Evolutionary conservation across 2,797 vertebrate species (phyloP), one percentile per base, ranked within the genome.

Genomic region (Hippopotamyrus pictus): DNA sequence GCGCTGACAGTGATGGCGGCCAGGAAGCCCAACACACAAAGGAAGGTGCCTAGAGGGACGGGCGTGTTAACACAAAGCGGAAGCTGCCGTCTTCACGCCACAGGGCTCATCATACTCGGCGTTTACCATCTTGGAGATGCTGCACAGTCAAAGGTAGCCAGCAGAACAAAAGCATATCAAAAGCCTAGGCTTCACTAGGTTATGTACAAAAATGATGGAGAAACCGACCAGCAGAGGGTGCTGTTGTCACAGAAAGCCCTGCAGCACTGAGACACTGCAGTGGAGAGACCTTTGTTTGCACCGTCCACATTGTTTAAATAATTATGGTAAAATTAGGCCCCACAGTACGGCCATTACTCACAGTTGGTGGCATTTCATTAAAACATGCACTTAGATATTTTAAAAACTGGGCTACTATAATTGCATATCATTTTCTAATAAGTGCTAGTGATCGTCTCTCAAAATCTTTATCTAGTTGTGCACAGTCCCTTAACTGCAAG

Each of bases 11-110:
- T 86, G 41, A 97, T 88, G 59, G 97, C 96, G 0, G 96, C 95
- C 51, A 92, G 0, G 25, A 97, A 96, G 19, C 96, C 95, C 90
- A 97, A 90, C 88, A 96, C 93, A 53, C 96, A 97, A 62, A 97
- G 90, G 0, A 97, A 9, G 0, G 96, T 94, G 25, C 97, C 96
- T 97, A 73, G 3, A 91, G 69, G 85, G 48, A 82, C 44, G 89
- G 53, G 0, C 7, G 89, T 9, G 90, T 86, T 88, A 88, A 88
- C 57, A 53, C 51, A 51, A n/a, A 5, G n/a, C 54, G 86, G 73
- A 0, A 1, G 86, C 41, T 89, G 76, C 90, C 44, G 5, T 19
- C n/a, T 22, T 22, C 44, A 51, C 44, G 1, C 54, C n/a, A 79
- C 89, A 84, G 11, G 62, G 62, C 62, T 69, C 11, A 51, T 88